phyloP scores from a whole-genome alignment of 2,113 vertebrate species.

The Natator depressus region DNA sequence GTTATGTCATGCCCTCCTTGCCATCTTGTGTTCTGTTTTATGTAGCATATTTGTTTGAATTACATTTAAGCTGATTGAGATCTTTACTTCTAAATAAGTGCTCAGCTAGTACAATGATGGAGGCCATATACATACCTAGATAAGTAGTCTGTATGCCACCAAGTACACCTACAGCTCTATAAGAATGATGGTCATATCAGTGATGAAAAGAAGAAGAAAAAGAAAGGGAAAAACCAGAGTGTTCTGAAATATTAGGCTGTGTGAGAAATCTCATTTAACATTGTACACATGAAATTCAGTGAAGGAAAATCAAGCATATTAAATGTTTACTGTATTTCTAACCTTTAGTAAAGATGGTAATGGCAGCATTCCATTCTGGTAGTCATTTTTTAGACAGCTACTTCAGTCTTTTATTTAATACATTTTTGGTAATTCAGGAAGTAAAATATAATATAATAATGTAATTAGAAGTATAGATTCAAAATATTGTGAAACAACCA shows the following conservation, averaged over 20 bases:
- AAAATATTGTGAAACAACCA: fast-evolving
- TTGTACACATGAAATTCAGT: not conserved
- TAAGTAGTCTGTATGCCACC: not conserved
- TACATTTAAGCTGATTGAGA: not conserved
- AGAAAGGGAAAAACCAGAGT: not conserved
- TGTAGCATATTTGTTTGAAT: not conserved
- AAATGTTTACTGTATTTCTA: not conserved
- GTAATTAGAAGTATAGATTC: not conserved
- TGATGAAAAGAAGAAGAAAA: not conserved
- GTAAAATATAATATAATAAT: not conserved
- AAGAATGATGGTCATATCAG: not conserved
- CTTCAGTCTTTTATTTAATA: not conserved
- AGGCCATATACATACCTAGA: not conserved
- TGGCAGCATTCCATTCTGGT: not conserved
- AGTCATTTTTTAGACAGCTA: not conserved
- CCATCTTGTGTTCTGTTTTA: not conserved
- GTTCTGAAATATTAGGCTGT: not conserved
- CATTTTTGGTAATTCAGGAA: not conserved
- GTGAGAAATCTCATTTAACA: not conserved
- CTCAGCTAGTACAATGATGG: not conserved
- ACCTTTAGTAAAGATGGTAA: not conserved
- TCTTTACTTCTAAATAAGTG: not conserved
- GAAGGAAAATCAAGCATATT: not conserved
- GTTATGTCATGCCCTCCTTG: not conserved
- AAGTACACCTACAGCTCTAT: not conserved